Percentiles rank a stretch among this genome's conserved stretches.
Evolutionary conservation across 2,888 invertebrate species (phyloP).

Genomic region (Eumerus sabulonum): DNA sequence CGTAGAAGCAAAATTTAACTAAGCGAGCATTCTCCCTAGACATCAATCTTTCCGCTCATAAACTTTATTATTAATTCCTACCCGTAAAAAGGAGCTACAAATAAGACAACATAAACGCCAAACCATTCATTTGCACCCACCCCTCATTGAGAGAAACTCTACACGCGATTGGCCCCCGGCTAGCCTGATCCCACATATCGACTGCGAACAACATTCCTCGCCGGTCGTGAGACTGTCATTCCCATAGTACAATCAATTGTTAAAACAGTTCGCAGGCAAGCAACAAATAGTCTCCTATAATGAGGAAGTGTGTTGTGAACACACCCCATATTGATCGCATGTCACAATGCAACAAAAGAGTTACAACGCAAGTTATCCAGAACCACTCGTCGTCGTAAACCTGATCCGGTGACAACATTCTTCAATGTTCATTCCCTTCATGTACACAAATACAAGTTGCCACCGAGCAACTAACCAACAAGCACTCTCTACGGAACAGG

Average conservation of each 20-base stretch:
- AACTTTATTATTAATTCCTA: background rate
- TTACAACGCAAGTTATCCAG: constrained; percentile 36
- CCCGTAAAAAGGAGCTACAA: too few species aligned
- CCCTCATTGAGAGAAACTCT: too few species aligned
- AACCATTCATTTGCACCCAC: too few species aligned
- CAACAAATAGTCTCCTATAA: constrained; percentile 8
- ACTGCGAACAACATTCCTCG: constrained; percentile 9
- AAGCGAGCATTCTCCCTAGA: background rate
- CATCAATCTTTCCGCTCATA: background rate
- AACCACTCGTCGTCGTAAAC: constrained; percentile 7
- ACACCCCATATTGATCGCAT: constrained; percentile 15
- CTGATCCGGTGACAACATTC: constrained; percentile 31
- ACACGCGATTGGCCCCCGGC: too few species aligned
- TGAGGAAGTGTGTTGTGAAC: constrained; percentile 35
- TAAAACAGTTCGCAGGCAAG: constrained; percentile 12
- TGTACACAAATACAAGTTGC: background rate
- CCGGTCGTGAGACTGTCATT: constrained; percentile 10
- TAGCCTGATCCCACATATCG: constrained; percentile 1
- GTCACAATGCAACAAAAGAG: background rate
- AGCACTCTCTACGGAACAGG: constrained; percentile 1
- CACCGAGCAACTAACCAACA: background rate
- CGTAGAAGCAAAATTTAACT: background rate
- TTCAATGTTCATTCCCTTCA: constrained; percentile 53
- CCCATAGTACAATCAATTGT: constrained; percentile 29
- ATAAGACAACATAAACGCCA: too few species aligned